phyloP scores from a whole-genome alignment of 2,113 vertebrate genomes.

The Periophthalmus modestus region DNA sequence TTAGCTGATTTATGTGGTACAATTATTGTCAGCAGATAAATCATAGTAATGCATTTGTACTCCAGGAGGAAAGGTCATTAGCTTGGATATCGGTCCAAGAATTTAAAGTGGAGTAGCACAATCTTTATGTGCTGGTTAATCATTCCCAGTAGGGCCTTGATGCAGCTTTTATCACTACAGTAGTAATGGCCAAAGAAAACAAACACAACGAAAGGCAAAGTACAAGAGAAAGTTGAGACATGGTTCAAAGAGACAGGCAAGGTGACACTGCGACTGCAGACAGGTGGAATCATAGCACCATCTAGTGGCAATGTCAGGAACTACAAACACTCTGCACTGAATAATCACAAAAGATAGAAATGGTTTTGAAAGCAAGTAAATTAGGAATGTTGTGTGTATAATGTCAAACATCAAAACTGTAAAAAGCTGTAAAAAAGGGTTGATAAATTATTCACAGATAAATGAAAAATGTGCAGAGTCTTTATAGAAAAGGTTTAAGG shows the following conservation, averaged over 20 bases:
- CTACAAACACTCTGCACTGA: background rate
- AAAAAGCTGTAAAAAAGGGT: no score
- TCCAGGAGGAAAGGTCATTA: background rate
- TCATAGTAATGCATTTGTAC: background rate
- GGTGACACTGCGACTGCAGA: background rate
- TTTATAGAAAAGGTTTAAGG: no score
- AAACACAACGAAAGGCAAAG: conserved; percentile 20
- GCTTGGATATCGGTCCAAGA: background rate
- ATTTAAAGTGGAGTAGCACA: conserved; percentile 2
- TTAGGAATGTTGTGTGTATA: no score
- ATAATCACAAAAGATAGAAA: no score
- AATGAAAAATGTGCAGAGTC: no score
- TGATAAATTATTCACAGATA: no score
- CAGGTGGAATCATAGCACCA: conserved; percentile 42
- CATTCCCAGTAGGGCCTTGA: conserved; percentile 18
- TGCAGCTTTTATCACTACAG: conserved; percentile 3
- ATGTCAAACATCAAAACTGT: no score
- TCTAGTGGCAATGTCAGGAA: conserved; percentile 50
- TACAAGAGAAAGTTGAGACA: conserved; percentile 14
- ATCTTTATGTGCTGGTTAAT: conserved; percentile 28
- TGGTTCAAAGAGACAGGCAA: background rate
- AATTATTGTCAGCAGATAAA: conserved; percentile 13
- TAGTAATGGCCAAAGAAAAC: conserved; percentile 15
- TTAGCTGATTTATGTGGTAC: background rate
- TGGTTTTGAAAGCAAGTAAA: no score